Evolutionary conservation across 2,888 invertebrate genomes (phyloP).

Genomic region (Ophonus ardosiacus): DNA sequence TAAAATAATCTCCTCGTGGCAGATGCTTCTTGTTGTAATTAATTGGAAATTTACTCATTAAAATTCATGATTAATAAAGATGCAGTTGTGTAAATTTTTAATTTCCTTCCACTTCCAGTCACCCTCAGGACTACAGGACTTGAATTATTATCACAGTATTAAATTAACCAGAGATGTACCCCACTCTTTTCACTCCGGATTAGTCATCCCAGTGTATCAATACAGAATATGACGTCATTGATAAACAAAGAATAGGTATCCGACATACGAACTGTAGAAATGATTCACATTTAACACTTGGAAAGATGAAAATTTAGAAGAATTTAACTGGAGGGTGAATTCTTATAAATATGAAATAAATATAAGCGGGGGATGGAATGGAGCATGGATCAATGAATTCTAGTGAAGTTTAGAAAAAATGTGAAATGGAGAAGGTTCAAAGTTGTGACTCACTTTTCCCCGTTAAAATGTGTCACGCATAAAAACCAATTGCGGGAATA

Average conservation of each 20-base stretch:
- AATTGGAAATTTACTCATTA: conserved; percentile 39
- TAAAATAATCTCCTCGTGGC: neutral
- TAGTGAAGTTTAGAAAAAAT: too few species aligned
- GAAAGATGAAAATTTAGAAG: neutral
- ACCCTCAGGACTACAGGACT: neutral
- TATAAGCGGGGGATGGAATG: neutral
- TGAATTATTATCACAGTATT: conserved; percentile 14
- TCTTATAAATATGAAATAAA: neutral
- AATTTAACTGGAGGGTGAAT: neutral
- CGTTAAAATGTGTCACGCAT: conserved; percentile 11
- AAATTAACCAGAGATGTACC: conserved; percentile 8
- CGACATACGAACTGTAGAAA: neutral
- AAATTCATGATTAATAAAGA: conserved; percentile 44
- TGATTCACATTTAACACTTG: neutral
- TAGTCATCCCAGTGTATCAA: conserved; percentile 31
- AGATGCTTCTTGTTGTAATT: conserved; percentile 18
- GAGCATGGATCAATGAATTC: neutral
- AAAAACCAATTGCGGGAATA: too few species aligned
- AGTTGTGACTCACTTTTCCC: conserved; percentile 48
- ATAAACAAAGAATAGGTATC: neutral
- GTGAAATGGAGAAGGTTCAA: too few species aligned
- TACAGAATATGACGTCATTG: neutral
- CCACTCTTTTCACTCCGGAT: neutral
- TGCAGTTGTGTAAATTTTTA: conserved; percentile 38
- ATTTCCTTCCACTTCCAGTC: neutral